Evolutionary conservation across 2,113 vertebrate species (phyloP), one percentile per base, ranked within the genome.

Genomic region (Macrotus californicus): DNA sequence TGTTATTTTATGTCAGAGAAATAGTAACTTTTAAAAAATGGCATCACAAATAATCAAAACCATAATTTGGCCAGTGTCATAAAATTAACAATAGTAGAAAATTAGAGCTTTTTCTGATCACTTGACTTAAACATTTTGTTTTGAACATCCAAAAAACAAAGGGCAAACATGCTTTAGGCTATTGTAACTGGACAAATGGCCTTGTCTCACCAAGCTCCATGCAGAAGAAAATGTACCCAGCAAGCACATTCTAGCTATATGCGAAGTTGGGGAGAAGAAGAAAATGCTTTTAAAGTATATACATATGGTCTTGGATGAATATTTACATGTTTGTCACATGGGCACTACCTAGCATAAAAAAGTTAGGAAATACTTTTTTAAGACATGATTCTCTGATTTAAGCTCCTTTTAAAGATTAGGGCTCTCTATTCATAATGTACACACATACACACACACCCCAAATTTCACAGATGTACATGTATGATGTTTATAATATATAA

Each of bases 161-260:
- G 97, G 97, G 96, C 90, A 97, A 97, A 98, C 98, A 98, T 98
- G 98, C 98, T 98, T 98, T 98, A 98, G 97, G 98, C 96, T 98
- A 96, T 97, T 98, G 95, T 97, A 98, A 98, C 97, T 93, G 95
- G 96, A 98, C 98, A 96, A 97, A 97, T 97, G 98, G 91, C 97
- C 96, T 94, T 97, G 97, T 69, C 87, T 97, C 96, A 97, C 94
- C 93, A 87, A 97, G 94, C 95, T 98, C 97, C 98, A 98, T 98
- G 98, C 98, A 98, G 97, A 98, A 98, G 97, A 93, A 97, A 98
- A 98, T 97, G 95, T 95, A 97, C 87, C 2, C 7, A 96, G 96
- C 98, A 98, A 98, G 98, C 98, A 98, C 97, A 97, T 97, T 97
- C 95, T 97, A 98, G 94, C 94, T 86, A 34, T 97, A 98, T 96